Conservation (phyloP, 2,797 vertebrate species). For the Sebastes iracundus region DNA sequence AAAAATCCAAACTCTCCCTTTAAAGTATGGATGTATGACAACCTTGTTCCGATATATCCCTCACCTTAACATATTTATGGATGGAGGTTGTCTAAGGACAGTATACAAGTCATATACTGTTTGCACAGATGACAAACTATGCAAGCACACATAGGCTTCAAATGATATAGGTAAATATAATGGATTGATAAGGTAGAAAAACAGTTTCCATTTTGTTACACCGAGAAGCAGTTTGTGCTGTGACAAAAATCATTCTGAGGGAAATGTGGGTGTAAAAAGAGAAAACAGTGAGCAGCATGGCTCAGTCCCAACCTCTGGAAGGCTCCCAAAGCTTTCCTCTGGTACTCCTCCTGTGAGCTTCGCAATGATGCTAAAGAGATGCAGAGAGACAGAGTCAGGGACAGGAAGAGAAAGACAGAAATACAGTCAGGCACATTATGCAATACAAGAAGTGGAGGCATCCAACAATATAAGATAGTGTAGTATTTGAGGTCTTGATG, state of each 20-base stretch:
- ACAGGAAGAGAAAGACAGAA: neutral
- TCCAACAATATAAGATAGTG: neutral
- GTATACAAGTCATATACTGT: neutral
- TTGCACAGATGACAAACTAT: neutral
- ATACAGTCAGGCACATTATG: neutral
- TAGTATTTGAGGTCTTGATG: neutral
- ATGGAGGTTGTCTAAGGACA: neutral
- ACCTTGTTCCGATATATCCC: neutral
- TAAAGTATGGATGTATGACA: neutral
- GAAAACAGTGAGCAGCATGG: constrained; percentile 20
- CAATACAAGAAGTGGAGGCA: neutral
- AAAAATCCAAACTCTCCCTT: neutral
- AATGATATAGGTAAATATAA: neutral
- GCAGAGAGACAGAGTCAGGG: neutral
- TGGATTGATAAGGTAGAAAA: neutral
- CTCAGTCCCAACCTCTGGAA: constrained; percentile 92
- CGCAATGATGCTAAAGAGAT: constrained; percentile 89
- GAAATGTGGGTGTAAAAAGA: constrained; percentile 31
- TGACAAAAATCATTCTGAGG: constrained; percentile 16
- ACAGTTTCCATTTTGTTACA: neutral
- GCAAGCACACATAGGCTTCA: neutral
- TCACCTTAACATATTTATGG: neutral
- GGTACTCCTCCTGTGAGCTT: constrained; percentile 94
- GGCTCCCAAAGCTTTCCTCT: constrained; percentile 95
- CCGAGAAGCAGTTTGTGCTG: neutral